Conservation (phyloP, 92 coral and sea anemone genomes). For the Epizoanthus rinbou region DNA sequence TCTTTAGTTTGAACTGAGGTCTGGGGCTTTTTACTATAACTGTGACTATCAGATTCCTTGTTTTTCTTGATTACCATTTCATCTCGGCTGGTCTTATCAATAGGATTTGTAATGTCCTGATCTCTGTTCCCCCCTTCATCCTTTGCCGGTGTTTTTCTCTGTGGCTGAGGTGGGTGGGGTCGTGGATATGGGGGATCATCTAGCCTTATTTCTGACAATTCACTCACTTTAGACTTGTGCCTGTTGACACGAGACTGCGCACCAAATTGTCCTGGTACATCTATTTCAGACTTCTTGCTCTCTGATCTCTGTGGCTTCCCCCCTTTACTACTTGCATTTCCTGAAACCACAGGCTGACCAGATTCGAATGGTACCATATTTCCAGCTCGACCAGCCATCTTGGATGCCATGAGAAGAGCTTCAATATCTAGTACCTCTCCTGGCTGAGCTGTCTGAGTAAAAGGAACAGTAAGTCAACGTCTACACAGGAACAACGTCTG, state of each 20-base stretch:
- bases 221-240: constrained; percentile 61
- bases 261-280: constrained; percentile 31
- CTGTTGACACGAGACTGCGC: constrained; percentile 18
- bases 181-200: constrained; percentile 59
- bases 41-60: constrained; percentile 8
- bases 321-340: not conserved
- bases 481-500: not conserved
- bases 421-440: constrained; percentile 30
- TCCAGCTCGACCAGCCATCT: not conserved
- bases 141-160: not conserved
- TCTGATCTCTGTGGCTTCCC: constrained; percentile 8
- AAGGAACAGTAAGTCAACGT: constrained; percentile 37
- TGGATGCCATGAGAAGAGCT: constrained; percentile 1
- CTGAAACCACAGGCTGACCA: not conserved
- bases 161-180: not conserved
- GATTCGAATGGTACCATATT: not conserved
- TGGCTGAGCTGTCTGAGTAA: constrained; percentile 47
- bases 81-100: not conserved
- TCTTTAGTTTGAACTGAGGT: not conserved
- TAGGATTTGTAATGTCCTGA: constrained; percentile 22
- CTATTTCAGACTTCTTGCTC: constrained; percentile 2
- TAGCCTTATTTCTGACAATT: constrained; percentile 54
- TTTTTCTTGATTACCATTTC: constrained; percentile 8
- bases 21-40: constrained; percentile 26
- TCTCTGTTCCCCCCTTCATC: not conserved